phyloP scores from a whole-genome alignment of 2,888 invertebrate species.

The Agriotes lineatus region DNA sequence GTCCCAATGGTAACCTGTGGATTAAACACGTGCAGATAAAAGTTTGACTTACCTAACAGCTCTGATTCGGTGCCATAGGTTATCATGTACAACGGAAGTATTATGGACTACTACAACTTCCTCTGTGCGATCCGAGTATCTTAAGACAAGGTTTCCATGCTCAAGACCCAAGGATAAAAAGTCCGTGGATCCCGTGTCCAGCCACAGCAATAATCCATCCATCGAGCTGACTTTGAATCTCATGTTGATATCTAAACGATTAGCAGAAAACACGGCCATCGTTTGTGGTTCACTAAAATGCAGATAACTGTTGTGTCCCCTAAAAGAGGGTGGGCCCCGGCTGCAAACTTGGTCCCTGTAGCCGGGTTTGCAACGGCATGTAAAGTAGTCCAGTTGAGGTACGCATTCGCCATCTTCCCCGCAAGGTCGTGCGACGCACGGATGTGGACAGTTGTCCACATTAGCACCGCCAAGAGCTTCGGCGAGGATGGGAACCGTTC shows the following conservation, averaged over 20 bases:
- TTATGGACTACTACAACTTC: constrained; percentile 89
- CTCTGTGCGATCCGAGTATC: constrained; percentile 90
- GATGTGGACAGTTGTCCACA: constrained; percentile 91
- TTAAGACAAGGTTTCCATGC: constrained; percentile 79
- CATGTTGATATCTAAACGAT: constrained; percentile 89
- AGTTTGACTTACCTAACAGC: constrained; percentile 74
- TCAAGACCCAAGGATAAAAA: constrained; percentile 89
- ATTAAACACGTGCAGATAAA: background rate
- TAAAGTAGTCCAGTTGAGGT: constrained; percentile 71
- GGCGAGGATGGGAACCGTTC: constrained; percentile 83
- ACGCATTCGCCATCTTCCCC: constrained; percentile 75
- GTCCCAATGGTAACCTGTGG: no score
- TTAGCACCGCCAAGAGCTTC: constrained; percentile 91
- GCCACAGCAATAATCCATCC: constrained; percentile 87
- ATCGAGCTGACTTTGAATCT: constrained; percentile 81
- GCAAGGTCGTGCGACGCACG: constrained; percentile 80
- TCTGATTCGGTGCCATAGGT: constrained; percentile 85
- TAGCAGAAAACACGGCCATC: constrained; percentile 85
- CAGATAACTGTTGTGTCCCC: constrained; percentile 86
- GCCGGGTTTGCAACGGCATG: constrained; percentile 75
- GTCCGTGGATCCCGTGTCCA: constrained; percentile 83
- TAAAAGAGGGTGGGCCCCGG: constrained; percentile 80
- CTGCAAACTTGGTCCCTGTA: constrained; percentile 67
- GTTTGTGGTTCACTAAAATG: constrained; percentile 90
- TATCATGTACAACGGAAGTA: constrained; percentile 88